phyloP scores from a whole-genome alignment of 2,888 invertebrate genomes.

The Nymphalis c-album region DNA sequence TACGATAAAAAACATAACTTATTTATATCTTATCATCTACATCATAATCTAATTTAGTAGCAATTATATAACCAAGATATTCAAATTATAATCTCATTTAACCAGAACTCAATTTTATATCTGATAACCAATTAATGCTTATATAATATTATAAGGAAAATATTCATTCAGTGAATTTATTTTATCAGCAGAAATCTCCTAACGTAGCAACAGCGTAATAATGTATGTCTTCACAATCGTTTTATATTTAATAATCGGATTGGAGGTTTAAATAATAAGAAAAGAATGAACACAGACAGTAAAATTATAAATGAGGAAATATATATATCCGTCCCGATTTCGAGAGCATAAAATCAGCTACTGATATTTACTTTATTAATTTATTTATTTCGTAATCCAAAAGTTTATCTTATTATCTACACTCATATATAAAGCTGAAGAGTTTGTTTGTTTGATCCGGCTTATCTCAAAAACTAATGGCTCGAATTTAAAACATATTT shows the following conservation, averaged over 20 bases:
- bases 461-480: too few relatives aligned
- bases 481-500: too few relatives aligned
- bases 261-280: not conserved
- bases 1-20: too few relatives aligned
- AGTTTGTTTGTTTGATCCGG: too few relatives aligned
- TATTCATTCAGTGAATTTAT: constrained; percentile 25
- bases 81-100: constrained; percentile 16
- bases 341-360: too few relatives aligned
- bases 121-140: constrained; percentile 25
- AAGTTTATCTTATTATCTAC: too few relatives aligned
- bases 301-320: not conserved
- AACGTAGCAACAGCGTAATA: constrained; percentile 1
- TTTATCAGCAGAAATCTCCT: not conserved
- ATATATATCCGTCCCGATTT: too few relatives aligned
- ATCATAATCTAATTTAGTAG: too few relatives aligned
- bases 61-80: constrained; percentile 16
- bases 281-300: not conserved
- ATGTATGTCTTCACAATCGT: not conserved
- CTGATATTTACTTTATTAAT: too few relatives aligned
- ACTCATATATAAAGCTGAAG: too few relatives aligned
- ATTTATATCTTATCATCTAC: too few relatives aligned
- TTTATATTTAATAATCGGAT: not conserved
- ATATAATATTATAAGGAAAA: constrained; percentile 24
- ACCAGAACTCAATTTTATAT: constrained; percentile 7
- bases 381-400: too few relatives aligned